These are phyloP conservation scores for Catharus bicknelli DNA, from an alignment of 2,113 vertebrate species.

Conservation along the genomic window DNA sequence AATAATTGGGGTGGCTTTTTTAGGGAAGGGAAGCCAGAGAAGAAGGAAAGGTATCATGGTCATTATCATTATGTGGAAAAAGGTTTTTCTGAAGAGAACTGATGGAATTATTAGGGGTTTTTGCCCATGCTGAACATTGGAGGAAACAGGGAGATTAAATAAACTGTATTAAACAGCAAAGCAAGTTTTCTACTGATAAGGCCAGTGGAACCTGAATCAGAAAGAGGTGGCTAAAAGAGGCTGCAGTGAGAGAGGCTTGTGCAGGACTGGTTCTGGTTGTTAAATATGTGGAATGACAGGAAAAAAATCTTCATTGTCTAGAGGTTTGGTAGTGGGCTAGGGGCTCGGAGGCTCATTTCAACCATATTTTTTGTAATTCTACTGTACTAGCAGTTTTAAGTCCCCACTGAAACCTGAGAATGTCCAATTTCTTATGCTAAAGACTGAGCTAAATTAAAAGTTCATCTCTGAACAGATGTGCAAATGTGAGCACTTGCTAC, in stretches of 20 bases:
- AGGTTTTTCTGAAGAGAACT: not conserved
- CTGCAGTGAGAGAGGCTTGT: not conserved
- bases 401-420: not conserved
- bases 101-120: not conserved
- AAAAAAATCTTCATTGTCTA: not conserved
- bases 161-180: not conserved
- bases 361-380: not conserved
- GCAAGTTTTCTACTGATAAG: not conserved
- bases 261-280: not conserved
- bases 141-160: not conserved
- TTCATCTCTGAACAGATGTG: not conserved
- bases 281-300: not conserved
- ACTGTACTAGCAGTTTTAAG: not conserved
- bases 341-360: not conserved
- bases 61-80: not conserved
- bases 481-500: accelerated
- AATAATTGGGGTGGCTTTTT: not conserved
- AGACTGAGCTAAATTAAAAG: not conserved
- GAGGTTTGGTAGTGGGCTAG: not conserved
- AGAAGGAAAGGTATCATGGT: not conserved
- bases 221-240: not conserved
- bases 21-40: not conserved
- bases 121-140: not conserved
- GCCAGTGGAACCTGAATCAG: not conserved
- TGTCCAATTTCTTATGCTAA: not conserved